A percentile compares a stretch with the other conserved stretches of the same genome.
These are phyloP conservation scores for Suncus etruscus DNA, from an alignment of 2,113 vertebrate genomes.

Conservation along the genomic window DNA sequence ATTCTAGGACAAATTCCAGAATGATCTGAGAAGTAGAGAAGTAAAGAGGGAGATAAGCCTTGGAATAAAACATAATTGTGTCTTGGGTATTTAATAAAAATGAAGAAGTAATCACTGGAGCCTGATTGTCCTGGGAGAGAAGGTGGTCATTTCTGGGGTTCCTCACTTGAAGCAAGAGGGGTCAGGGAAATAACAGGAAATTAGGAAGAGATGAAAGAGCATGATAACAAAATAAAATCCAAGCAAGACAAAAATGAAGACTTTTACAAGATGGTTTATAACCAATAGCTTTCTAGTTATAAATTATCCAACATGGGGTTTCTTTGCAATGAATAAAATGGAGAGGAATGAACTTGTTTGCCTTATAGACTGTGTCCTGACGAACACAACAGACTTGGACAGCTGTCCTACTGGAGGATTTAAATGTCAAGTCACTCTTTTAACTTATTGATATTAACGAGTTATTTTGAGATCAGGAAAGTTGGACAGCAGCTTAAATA, in stretches of 20 bases:
- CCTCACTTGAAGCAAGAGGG: not conserved
- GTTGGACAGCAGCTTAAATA: not conserved
- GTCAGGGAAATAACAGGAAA: not conserved
- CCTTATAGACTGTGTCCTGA: not conserved
- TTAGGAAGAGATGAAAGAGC: not conserved
- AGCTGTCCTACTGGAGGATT: constrained; percentile 27
- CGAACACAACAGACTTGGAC: not conserved
- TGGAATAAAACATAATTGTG: not conserved
- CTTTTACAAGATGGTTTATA: not conserved
- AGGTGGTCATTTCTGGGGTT: not conserved
- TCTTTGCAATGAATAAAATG: not conserved
- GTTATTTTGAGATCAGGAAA: constrained; percentile 43
- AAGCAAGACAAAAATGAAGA: not conserved
- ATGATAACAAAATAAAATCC: not conserved
- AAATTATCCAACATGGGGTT: not conserved
- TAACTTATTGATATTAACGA: constrained; percentile 60
- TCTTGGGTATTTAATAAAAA: not conserved
- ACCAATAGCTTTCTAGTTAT: not conserved
- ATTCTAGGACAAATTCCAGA: constrained; percentile 66
- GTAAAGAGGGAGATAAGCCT: not conserved
- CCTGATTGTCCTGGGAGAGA: not conserved
- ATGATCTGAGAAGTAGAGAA: constrained; percentile 47
- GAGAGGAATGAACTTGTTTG: not conserved
- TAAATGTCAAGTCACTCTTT: constrained; percentile 60
- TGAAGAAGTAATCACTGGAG: not conserved